Conservation (phyloP, 2,797 vertebrate genomes). For the Orientallactaga sibirica region DNA sequence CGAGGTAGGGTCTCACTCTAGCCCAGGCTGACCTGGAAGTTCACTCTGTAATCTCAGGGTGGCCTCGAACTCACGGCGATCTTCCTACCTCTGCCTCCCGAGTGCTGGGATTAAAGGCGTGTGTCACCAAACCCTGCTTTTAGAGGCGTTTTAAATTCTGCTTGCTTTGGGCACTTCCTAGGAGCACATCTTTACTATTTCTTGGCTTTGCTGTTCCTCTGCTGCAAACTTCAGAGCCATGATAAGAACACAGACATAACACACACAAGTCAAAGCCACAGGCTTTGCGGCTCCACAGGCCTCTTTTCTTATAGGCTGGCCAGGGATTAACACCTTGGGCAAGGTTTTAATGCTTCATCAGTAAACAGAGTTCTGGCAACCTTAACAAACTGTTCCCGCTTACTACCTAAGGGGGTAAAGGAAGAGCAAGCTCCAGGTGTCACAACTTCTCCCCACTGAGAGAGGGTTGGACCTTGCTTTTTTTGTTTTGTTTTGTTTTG, state of each 20-base stretch:
- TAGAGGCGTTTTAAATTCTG: constrained; percentile 93
- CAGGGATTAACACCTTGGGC: constrained; percentile 94
- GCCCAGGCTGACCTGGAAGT: no score
- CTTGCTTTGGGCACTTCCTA: constrained; percentile 96
- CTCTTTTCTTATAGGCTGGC: constrained; percentile 94
- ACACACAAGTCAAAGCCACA: constrained; percentile 96
- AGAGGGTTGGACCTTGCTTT: constrained; percentile 84
- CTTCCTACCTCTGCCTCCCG: no score
- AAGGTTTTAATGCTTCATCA: constrained; percentile 95
- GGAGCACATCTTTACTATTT: constrained; percentile 91
- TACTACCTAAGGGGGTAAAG: constrained; percentile 86
- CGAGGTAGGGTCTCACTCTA: no score
- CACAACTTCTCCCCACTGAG: constrained; percentile 81
- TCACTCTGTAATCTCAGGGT: no score
- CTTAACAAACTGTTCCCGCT: constrained; percentile 94
- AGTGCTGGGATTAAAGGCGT: no score
- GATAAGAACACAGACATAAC: constrained; percentile 93
- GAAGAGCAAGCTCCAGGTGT: constrained; percentile 86
- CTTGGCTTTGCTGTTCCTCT: constrained; percentile 88
- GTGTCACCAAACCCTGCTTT: no score
- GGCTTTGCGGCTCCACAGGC: constrained; percentile 92
- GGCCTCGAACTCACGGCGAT: no score
- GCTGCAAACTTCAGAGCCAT: constrained; percentile 95
- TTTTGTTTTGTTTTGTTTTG: no score
- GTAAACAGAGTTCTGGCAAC: constrained; percentile 96